Evolutionary conservation across 2,888 invertebrate species (phyloP).

Genomic region (Embidobia sp.): DNA sequence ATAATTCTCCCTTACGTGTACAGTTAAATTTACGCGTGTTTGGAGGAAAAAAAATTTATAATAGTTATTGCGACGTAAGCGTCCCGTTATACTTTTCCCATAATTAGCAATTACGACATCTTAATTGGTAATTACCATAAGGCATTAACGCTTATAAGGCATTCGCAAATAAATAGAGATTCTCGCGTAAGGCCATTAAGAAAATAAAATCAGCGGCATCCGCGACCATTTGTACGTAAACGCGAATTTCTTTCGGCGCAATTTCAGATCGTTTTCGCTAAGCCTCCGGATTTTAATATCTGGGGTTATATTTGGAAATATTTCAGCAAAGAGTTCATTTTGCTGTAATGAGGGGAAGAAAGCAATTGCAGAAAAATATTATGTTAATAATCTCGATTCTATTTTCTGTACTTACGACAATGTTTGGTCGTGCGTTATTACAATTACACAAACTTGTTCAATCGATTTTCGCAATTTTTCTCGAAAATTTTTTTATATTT

Average conservation of each 20-base stretch:
- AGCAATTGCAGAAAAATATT: too few species aligned
- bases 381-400: too few species aligned
- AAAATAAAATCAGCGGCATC: slow-evolving; percentile 58
- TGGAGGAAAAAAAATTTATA: slow-evolving; percentile 44
- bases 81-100: slow-evolving; percentile 67
- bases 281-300: slow-evolving; percentile 52
- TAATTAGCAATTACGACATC: slow-evolving; percentile 66
- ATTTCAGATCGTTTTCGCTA: slow-evolving; percentile 50
- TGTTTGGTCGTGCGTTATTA: too few species aligned
- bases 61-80: slow-evolving; percentile 55
- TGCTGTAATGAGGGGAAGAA: slow-evolving; percentile 31
- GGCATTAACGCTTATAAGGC: slow-evolving; percentile 62
- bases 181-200: slow-evolving; percentile 59
- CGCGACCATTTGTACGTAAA: slow-evolving; percentile 51
- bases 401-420: too few species aligned
- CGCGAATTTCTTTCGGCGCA: slow-evolving; percentile 60
- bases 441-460: too few species aligned
- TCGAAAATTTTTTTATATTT: too few species aligned
- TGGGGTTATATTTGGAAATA: slow-evolving; percentile 42
- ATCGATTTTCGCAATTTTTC: too few species aligned
- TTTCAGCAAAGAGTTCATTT: slow-evolving; percentile 29
- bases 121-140: slow-evolving; percentile 66
- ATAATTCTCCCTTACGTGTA: slow-evolving; percentile 40
- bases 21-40: slow-evolving; percentile 58
- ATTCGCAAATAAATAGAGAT: slow-evolving; percentile 64